Evolutionary conservation across 2,888 invertebrate genomes (phyloP).

Genomic region (Lasioglossum oenotherae): DNA sequence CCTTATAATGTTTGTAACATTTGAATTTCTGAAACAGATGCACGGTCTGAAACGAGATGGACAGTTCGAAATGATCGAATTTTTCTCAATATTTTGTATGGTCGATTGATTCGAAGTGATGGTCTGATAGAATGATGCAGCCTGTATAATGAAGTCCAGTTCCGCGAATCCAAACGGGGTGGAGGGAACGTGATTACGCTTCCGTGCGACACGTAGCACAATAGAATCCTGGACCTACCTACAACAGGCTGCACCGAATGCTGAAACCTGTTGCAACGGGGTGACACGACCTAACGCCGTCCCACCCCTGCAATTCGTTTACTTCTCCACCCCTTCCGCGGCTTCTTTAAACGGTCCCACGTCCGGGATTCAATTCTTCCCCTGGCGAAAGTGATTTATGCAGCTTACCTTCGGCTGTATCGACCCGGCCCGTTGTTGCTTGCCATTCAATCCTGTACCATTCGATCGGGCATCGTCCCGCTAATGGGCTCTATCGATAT

Average conservation of each 20-base stretch:
- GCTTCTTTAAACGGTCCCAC: slow-evolving; percentile 8
- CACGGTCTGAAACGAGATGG: background rate
- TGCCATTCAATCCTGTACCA: background rate
- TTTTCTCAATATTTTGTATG: background rate
- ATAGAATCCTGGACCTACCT: slow-evolving; percentile 21
- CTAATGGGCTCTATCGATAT: background rate
- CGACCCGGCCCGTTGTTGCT: background rate
- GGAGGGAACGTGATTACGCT: slow-evolving; percentile 36
- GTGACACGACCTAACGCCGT: slow-evolving; percentile 32
- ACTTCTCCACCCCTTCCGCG: slow-evolving; percentile 11
- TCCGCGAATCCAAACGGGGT: background rate
- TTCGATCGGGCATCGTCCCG: background rate
- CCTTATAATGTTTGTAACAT: background rate
- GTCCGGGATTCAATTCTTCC: slow-evolving; percentile 26
- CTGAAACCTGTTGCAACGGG: slow-evolving; percentile 61
- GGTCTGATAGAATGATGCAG: background rate
- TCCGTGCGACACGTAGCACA: slow-evolving; percentile 27
- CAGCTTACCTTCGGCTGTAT: background rate
- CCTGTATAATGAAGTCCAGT: background rate
- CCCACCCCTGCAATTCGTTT: slow-evolving; percentile 18
- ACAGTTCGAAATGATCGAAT: background rate
- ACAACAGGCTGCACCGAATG: slow-evolving; percentile 25
- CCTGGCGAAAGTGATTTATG: slow-evolving; percentile 14
- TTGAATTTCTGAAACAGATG: too few relatives aligned
- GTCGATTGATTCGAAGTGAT: background rate